Evolutionary conservation across 35 echinoderm and acorn worm genomes (phyloP).

Genomic region (Hemicentrotus pulcherrimus): DNA sequence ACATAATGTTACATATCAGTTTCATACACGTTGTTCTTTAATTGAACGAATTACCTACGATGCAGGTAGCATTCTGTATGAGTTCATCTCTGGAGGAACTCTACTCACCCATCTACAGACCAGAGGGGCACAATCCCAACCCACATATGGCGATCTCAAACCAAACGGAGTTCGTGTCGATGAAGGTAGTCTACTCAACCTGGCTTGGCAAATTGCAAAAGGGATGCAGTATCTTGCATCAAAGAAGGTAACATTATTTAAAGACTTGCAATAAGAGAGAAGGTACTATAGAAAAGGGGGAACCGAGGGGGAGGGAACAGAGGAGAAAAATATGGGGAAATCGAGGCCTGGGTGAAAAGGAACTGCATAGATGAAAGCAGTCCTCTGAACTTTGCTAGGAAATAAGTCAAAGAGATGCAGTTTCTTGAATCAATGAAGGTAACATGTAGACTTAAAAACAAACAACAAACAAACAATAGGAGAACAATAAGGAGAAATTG

Average conservation of each 20-base stretch:
- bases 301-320: no score
- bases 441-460: no score
- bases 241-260: constrained; percentile 10
- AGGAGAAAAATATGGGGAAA: no score
- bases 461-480: no score
- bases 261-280: no score
- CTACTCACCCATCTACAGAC: constrained; percentile 30
- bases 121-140: no score
- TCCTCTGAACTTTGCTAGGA: not conserved
- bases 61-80: constrained; percentile 23
- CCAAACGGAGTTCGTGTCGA: not conserved
- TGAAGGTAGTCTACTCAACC: not conserved
- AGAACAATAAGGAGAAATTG: no score
- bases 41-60: not conserved
- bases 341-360: no score
- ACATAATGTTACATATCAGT: no score
- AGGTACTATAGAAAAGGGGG: no score
- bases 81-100: not conserved
- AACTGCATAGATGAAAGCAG: not conserved
- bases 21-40: no score
- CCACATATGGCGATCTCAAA: not conserved
- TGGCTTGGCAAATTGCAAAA: constrained; percentile 34
- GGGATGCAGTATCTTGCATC: constrained; percentile 41
- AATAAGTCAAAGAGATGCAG: constrained; percentile 15
- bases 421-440: constrained; percentile 36